phyloP scores from a whole-genome alignment of 2,797 vertebrate genomes.

The Dermochelys coriacea region DNA sequence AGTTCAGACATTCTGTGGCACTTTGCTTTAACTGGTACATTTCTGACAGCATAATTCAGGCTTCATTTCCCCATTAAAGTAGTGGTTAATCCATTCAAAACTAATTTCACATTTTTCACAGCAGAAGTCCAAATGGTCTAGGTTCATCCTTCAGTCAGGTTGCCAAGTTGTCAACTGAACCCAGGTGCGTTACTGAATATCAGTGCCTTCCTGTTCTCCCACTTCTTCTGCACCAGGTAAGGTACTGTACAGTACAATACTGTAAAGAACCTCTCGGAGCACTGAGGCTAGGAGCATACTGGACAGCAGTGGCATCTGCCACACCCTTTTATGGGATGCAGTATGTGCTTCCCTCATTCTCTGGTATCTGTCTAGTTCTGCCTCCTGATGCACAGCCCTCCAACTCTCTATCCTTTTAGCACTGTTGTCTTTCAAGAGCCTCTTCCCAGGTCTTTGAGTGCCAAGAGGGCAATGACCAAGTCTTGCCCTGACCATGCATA shows the following conservation, averaged over 20 bases:
- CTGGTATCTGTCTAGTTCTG: background rate
- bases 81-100: slow-evolving; percentile 24
- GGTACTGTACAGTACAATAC: background rate
- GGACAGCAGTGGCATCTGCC: background rate
- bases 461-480: background rate
- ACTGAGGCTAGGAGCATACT: background rate
- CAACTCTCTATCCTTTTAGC: background rate
- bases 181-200: rapidly evolving
- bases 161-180: background rate
- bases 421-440: background rate
- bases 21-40: slow-evolving; percentile 24
- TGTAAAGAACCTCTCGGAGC: background rate
- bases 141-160: background rate
- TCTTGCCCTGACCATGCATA: background rate
- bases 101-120: slow-evolving; percentile 5
- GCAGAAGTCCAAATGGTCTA: background rate
- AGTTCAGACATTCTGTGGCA: background rate
- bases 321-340: background rate
- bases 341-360: background rate
- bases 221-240: background rate
- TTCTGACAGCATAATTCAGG: slow-evolving; percentile 6
- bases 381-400: background rate
- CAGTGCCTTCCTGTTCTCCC: background rate
- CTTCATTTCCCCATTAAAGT: slow-evolving; percentile 28
- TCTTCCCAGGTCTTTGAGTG: background rate